Base-by-base conservation (phyloP, 2,888 invertebrate species). In the Papilio elwesi region DNA sequence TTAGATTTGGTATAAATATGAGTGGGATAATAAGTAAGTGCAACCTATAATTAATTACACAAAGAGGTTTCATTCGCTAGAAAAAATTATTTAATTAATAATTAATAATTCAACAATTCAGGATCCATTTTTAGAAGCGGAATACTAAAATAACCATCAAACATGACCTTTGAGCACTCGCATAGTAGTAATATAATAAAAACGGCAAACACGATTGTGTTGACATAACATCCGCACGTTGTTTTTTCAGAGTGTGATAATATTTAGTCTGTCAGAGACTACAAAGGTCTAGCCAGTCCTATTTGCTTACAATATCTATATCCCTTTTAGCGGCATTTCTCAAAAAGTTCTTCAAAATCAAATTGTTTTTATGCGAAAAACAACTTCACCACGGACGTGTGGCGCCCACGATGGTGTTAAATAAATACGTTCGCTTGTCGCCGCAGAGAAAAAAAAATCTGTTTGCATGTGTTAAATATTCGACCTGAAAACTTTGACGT, bases 391-490 rank as follows among this genome's bases (percentile, higher is more conserved):
- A 69, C 47, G 66, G 66, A 69, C 49, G 73, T 66, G 73, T 69
- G 73, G 73, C 73, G 73, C 73, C 69, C 36, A 65, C 16, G 59
- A 65, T 66, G 65, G 73, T 66, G 73, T 70, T 66, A 57, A 66
- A 59, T 59, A 73, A 73, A 70, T 48, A 66, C 57, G n/a, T 38
- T 49, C 64, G 64, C 5, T 57, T 65, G 73, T 69, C 57, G n/a
- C 49, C 57, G 59, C 67, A 66, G 48, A 26, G 26, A 70, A 77
- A 77, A 77, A 77, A 76, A 76, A 76, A 73, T 66, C 10, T 36
- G 76, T 76, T 77, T 75, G 74, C 77, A 77, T 77, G 71, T 75
- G 76, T 75, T 75, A 73, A 76, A 73, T 66, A 66, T 69, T 65
- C 68, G 63, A 16, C 13, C n/a, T 43, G 68, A 57, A 64, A 68